Evolutionary conservation across 2,797 vertebrate genomes (phyloP), one percentile per base, ranked within the genome.

Genomic region (Phylloscopus collybita): DNA sequence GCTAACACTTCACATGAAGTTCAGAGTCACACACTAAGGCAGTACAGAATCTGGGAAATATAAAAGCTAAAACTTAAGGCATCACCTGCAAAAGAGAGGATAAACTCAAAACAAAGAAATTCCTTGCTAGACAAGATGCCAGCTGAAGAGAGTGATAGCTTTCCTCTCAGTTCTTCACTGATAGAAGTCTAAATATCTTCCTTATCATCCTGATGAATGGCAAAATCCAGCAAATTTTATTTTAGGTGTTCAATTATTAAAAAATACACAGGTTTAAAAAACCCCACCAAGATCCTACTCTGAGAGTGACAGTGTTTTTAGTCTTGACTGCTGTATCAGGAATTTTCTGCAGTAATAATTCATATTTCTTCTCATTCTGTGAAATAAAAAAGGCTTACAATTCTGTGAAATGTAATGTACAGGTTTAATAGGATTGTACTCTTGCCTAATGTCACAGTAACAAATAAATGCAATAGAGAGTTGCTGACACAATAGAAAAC

Each of bases 351-450:
- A 83, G 71, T 93, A 92, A 88, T 83, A 97, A 95, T 96, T 92
- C 84, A 79, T 88, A 82, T 95, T 97, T 94, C 59, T 90, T 96
- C 94, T 95, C 91, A 91, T 96, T 97, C 95, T 84, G 73, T 92
- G 89, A 93, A 97, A 95, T 61, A 94, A 93, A 94, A 97, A 96
- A 96, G 94, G 95, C 92, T 96, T 97, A 96, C 97, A 94, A 95
- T 97, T 95, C 93, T 95, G 56, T 90, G 95, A 96, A 97, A 98
- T 95, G 94, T 97, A 97, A 97, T 97, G 96, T 96, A 91, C 94
- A 97, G 97, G 95, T 97, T 98, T 98, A 98, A 98, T 97, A 98
- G 97, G 96, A 97, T 97, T 98, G 96, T 97, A 94, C 96, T 97
- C 95, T 96, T 96, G 93, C 98, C 97, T 96, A 97, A 96, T 91